Conservation (phyloP, 2,797 vertebrate genomes). For the Mus caroli region DNA sequence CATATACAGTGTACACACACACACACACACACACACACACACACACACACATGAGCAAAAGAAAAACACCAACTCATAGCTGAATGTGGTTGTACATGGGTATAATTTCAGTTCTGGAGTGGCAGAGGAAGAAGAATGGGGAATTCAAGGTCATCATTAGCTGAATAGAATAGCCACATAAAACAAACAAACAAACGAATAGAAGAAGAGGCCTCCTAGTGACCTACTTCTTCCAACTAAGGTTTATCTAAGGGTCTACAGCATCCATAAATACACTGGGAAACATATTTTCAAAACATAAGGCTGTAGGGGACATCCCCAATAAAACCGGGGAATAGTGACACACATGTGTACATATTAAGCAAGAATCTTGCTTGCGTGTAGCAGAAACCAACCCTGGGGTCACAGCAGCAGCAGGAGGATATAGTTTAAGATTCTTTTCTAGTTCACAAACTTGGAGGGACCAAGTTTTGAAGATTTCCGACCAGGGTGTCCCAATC, state of each 20-base stretch:
- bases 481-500: neutral
- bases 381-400: slow-evolving; percentile 6
- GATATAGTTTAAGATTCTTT: neutral
- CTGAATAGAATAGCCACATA: neutral
- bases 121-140: neutral
- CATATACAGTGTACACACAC: neutral
- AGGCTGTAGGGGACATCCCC: neutral
- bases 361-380: slow-evolving; percentile 3
- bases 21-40: neutral
- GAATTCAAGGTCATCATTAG: neutral
- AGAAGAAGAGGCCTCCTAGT: neutral
- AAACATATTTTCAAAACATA: neutral
- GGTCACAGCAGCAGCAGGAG: neutral
- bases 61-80: neutral
- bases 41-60: neutral
- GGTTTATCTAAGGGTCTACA: neutral
- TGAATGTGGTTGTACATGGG: neutral
- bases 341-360: neutral
- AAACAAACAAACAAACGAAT: neutral
- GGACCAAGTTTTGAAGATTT: neutral
- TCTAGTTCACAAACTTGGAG: neutral
- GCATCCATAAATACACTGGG: neutral
- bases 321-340: neutral
- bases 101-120: neutral
- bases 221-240: neutral